Conservation (phyloP, 2,113 vertebrate species). For the Periophthalmus modestus region DNA sequence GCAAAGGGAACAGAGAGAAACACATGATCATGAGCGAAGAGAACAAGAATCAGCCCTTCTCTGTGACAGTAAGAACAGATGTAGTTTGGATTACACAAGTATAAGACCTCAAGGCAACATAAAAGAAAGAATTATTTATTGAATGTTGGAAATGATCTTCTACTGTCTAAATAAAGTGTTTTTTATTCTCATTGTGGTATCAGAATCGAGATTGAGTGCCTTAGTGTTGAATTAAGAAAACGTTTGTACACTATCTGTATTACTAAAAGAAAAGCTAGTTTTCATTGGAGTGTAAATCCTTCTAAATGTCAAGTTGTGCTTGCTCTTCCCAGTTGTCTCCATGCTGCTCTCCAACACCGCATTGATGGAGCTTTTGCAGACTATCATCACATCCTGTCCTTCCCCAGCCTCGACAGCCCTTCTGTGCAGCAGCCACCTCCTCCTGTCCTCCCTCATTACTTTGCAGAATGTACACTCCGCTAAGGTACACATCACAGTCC, state of each 20-base stretch:
- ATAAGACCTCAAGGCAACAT: no score
- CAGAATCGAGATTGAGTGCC: no score
- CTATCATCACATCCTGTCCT: slow-evolving; percentile 73
- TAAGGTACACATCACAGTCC: slow-evolving; percentile 78
- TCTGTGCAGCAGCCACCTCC: slow-evolving; percentile 84
- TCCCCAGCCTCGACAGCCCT: slow-evolving; percentile 59
- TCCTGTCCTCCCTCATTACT: slow-evolving; percentile 82
- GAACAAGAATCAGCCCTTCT: no score
- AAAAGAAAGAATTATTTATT: no score
- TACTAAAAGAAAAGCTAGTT: not conserved
- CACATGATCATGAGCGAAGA: no score
- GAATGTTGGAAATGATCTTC: no score
- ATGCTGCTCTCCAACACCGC: slow-evolving; percentile 85
- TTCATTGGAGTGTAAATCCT: not conserved
- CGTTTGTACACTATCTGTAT: not conserved
- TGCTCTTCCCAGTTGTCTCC: slow-evolving; percentile 77
- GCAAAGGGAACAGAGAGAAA: no score
- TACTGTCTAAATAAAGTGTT: no score
- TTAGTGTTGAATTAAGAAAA: no score
- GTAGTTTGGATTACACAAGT: no score
- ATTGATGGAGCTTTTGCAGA: slow-evolving; percentile 87
- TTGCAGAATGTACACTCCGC: slow-evolving; percentile 80
- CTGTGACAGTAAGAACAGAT: no score
- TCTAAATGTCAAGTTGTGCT: slow-evolving; percentile 11
- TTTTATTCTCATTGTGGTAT: no score